These are phyloP conservation scores for Orthonychiurus folsomi DNA, from an alignment of 2,888 invertebrate genomes.

Conservation along the genomic window DNA sequence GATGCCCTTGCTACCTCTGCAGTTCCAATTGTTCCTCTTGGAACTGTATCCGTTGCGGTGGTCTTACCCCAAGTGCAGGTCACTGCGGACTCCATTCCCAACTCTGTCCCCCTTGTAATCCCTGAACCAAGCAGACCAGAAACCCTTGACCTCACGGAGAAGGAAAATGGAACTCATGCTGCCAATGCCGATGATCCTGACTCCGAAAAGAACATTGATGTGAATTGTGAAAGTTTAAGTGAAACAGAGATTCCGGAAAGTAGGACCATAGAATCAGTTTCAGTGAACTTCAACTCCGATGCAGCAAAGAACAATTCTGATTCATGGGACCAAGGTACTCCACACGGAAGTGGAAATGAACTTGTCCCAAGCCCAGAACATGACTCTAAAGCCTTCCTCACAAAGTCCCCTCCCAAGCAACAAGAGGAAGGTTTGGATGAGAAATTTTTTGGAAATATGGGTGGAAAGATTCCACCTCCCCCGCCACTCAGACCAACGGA, in stretches of 20 bases:
- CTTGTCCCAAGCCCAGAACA: background rate
- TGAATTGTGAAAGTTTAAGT: background rate
- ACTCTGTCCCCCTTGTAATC: background rate
- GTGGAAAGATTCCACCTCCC: constrained; percentile 15
- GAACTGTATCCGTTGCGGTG: background rate
- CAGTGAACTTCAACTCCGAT: background rate
- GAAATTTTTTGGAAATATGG: background rate
- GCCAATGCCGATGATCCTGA: background rate
- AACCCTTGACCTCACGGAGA: background rate
- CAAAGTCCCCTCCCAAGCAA: background rate
- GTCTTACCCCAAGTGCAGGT: constrained; percentile 3
- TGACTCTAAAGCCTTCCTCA: background rate
- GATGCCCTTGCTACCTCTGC: constrained; percentile 15
- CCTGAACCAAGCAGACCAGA: background rate
- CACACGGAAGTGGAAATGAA: background rate
- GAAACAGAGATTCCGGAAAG: background rate
- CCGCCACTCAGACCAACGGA: constrained; percentile 18
- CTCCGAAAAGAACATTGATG: background rate
- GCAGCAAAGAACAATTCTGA: background rate
- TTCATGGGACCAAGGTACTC: background rate
- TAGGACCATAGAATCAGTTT: background rate
- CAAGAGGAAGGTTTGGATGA: background rate
- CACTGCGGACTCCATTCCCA: background rate
- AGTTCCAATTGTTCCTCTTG: background rate
- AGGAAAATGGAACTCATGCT: too few species aligned